A percentile compares a stretch with the other conserved stretches of the same genome.
Evolutionary conservation across 2,113 vertebrate genomes (phyloP).

Genomic region (Callipepla squamata): DNA sequence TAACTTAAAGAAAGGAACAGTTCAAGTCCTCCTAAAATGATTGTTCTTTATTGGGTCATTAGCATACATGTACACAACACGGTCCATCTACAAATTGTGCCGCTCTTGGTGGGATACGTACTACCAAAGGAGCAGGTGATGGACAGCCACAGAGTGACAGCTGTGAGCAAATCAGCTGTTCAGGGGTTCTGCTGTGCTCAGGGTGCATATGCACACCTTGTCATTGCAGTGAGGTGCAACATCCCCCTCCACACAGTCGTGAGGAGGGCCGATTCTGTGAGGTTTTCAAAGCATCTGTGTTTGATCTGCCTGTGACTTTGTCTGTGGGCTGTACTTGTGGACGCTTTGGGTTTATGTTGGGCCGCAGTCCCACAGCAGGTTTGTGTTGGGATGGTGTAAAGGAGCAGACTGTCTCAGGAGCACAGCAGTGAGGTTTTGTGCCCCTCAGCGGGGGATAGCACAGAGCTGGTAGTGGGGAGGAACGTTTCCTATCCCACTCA

Average conservation of each 20-base stretch:
- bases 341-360: not conserved
- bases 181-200: no score
- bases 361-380: not conserved
- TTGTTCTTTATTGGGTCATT: not conserved
- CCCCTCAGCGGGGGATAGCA: constrained; percentile 30
- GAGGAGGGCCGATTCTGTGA: not conserved
- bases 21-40: not conserved
- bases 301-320: not conserved
- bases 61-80: fast-evolving
- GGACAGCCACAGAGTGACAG: fast-evolving
- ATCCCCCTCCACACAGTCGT: fast-evolving
- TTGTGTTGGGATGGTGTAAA: not conserved
- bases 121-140: not conserved
- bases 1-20: not conserved
- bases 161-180: no score
- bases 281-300: not conserved
- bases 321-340: not conserved
- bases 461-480: constrained; percentile 37
- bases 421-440: fast-evolving
- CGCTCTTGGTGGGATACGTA: fast-evolving
- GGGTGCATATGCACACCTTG: no score
- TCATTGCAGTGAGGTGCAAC: no score
- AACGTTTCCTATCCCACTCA: not conserved
- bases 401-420: not conserved
- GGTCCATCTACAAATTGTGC: not conserved